Percentiles rank a stretch among this genome's conserved stretches.
Conservation (phyloP, 1,140 invertebrate species). For the Drosophila albomicans region DNA sequence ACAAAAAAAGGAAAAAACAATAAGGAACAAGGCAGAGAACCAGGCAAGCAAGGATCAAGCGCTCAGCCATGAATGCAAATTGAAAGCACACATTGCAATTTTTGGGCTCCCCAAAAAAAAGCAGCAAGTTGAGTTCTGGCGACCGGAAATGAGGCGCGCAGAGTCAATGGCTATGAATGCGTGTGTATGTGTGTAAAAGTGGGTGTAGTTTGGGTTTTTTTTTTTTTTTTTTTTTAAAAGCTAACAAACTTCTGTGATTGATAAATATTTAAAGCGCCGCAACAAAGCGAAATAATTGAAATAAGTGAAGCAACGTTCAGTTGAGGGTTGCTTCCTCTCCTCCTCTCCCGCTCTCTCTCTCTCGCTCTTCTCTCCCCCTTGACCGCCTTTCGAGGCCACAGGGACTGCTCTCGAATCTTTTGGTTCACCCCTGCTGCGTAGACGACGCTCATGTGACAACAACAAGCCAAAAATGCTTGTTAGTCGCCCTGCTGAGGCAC, state of each 20-base stretch:
- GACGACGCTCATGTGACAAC: constrained; percentile 21
- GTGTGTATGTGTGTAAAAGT: neutral
- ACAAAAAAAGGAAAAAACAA: neutral
- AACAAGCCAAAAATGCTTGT: constrained; percentile 69
- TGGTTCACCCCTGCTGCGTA: constrained; percentile 8
- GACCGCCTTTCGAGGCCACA: neutral
- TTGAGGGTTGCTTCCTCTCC: constrained; percentile 45
- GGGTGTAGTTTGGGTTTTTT: neutral
- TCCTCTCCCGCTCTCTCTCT: neutral
- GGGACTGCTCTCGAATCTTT: neutral
- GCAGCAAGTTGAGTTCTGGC: neutral
- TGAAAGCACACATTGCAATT: constrained; percentile 70
- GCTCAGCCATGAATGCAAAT: constrained; percentile 64
- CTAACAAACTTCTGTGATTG: constrained; percentile 77
- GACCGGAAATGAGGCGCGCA: constrained; percentile 40
- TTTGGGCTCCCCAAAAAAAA: constrained; percentile 36
- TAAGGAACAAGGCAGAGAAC: neutral
- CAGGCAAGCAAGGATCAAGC: constrained; percentile 44
- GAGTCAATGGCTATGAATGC: neutral
- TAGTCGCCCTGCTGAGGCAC: constrained; percentile 34
- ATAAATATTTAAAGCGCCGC: constrained; percentile 82
- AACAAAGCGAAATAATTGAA: constrained; percentile 83
- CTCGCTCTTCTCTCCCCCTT: neutral
- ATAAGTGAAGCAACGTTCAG: constrained; percentile 65
- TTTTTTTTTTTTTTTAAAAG: constrained; percentile 27